Conservation (phyloP, 2,797 vertebrate species). For the Sciurus carolinensis region DNA sequence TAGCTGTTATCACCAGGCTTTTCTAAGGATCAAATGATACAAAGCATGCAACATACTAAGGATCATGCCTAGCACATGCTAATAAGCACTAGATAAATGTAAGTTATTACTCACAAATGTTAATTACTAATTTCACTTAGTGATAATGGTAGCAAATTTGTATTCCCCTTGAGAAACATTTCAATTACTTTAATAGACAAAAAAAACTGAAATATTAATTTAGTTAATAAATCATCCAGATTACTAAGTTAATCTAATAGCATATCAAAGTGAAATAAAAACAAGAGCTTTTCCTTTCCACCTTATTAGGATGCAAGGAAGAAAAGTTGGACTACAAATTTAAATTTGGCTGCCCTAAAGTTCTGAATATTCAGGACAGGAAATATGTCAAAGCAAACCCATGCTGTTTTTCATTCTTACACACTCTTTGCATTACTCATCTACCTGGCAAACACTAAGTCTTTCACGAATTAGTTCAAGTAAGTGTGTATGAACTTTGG, state of each 20-base stretch:
- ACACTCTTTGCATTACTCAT: background rate
- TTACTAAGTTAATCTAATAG: slow-evolving; percentile 39
- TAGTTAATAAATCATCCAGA: background rate
- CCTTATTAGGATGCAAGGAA: slow-evolving; percentile 5
- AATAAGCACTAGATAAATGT: slow-evolving; percentile 4
- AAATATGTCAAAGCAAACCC: background rate
- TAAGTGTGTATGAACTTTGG: slow-evolving; percentile 46
- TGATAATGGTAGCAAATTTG: background rate
- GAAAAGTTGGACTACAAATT: slow-evolving; percentile 36
- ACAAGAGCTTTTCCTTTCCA: slow-evolving; percentile 32
- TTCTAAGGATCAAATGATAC: slow-evolving; percentile 7
- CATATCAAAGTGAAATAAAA: slow-evolving; percentile 20
- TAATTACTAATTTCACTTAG: slow-evolving; percentile 23
- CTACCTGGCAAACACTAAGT: background rate
- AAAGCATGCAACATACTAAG: background rate
- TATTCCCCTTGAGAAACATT: slow-evolving; percentile 6
- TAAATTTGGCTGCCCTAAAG: background rate
- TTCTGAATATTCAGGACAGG: background rate
- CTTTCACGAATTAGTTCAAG: background rate
- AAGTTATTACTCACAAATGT: background rate
- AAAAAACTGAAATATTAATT: background rate
- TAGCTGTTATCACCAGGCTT: background rate
- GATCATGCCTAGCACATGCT: background rate
- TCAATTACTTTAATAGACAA: background rate
- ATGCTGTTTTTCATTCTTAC: background rate